Evolutionary conservation across 2,888 invertebrate genomes (phyloP), one percentile per base, ranked within the genome.

Genomic region (Watsonalla binaria): DNA sequence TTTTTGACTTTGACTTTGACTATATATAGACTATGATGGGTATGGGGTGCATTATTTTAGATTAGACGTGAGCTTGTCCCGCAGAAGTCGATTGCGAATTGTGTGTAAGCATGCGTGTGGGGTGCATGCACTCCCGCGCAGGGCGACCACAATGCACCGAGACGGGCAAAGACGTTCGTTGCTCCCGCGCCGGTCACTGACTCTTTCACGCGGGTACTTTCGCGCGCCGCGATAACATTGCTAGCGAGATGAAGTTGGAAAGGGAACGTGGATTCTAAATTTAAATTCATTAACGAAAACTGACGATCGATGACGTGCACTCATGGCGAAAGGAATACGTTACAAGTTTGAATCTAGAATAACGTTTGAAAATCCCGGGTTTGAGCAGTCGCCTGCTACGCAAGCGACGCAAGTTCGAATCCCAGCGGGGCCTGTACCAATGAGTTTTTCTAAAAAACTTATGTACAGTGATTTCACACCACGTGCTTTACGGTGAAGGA

Each of bases 161-260:
- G 63, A 8, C 37, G 42, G 42, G 87, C 90, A 90, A 90, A 90
- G 90, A 87, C 90, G 90, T 90, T 90, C 90, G 87, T 88, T 90
- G 90, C 86, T 80, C 90, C 86, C 84, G 86, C 85, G 76, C 80
- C 78, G 90, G 86, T 86, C 90, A 78, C 74, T 79, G 88, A 87
- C 88, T 87, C 89, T 86, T 88, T 89, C 89, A 63, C 65, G 81
- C 78, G 81, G 72, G 72, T 78, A 85, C 88, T 89, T 90, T 90
- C 90, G 86, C 90, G 86, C 83, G 82, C 61, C 63, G 68, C 81
- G 85, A 84, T 84, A 83, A 80, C 82, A 77, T 67, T 66, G 60
- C 66, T 65, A 80, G 70, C 61, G 74, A 68, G 68, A 72, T 51
- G 42, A 45, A 48, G n/a, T 45, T 49, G 37, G 39, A 37, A 11